These are phyloP conservation scores for Anabacerthia variegaticeps DNA, from an alignment of 2,797 vertebrate species.

Conservation along the genomic window DNA sequence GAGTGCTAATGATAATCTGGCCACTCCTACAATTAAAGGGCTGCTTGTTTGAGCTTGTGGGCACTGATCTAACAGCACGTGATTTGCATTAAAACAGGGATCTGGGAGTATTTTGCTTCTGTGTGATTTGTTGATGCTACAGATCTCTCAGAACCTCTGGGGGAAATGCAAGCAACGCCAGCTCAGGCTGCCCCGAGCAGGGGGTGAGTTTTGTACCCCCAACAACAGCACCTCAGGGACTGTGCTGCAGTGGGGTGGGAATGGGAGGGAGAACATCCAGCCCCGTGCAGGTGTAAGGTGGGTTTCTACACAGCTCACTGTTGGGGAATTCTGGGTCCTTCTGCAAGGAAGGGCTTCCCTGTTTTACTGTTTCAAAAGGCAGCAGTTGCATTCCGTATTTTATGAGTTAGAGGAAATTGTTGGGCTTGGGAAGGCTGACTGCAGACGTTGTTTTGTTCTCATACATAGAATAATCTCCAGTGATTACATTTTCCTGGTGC, in stretches of 20 bases:
- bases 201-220: neutral
- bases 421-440: neutral
- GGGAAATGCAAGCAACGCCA: neutral
- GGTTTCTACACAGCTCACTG: accelerated
- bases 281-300: accelerated
- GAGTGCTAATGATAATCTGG: neutral
- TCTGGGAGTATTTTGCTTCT: neutral
- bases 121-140: neutral
- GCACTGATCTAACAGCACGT: neutral
- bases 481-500: slow-evolving; percentile 35
- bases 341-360: neutral
- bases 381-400: neutral
- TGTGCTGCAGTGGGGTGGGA: neutral
- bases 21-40: neutral
- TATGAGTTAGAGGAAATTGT: neutral
- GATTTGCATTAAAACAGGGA: neutral
- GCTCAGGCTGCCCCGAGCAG: accelerated
- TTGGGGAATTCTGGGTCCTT: neutral
- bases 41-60: neutral
- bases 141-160: neutral
- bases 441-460: neutral
- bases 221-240: neutral
- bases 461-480: slow-evolving; percentile 9
- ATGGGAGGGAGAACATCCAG: neutral
- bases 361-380: neutral